These are phyloP conservation scores for Melolontha melolontha DNA, from an alignment of 2,888 invertebrate species.

Conservation along the genomic window DNA sequence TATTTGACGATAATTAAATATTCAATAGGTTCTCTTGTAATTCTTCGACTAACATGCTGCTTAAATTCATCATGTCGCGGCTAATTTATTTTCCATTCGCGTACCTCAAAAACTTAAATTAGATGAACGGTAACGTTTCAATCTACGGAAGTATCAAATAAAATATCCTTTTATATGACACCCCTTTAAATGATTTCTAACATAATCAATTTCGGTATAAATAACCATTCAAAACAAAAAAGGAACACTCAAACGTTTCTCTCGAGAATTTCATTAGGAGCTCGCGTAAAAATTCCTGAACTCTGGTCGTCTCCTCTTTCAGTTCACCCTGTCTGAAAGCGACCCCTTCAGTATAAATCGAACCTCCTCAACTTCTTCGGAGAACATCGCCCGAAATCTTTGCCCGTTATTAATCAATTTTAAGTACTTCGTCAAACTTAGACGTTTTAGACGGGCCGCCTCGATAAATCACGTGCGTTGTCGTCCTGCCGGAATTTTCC, in stretches of 20 bases:
- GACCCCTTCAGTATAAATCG: not conserved
- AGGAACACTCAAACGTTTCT: not conserved
- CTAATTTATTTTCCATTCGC: too few relatives aligned
- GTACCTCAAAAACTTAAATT: too few relatives aligned
- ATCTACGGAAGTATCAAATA: too few relatives aligned
- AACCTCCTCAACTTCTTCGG: not conserved
- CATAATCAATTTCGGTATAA: constrained; percentile 15
- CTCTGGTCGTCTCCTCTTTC: too few relatives aligned
- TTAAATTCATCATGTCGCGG: too few relatives aligned
- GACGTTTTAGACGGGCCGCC: constrained; percentile 9
- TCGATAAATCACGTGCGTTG: constrained; percentile 17
- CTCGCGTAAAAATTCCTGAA: constrained; percentile 4
- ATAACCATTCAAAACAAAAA: constrained; percentile 27
- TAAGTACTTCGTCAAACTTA: constrained; percentile 36
- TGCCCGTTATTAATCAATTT: constrained; percentile 34
- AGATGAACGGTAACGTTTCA: too few relatives aligned
- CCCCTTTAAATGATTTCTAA: constrained; percentile 4
- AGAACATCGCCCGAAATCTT: constrained; percentile 7
- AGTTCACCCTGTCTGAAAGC: too few relatives aligned
- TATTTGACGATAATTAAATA: too few relatives aligned
- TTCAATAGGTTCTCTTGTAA: too few relatives aligned
- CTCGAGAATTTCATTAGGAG: constrained; percentile 21
- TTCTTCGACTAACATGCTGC: too few relatives aligned
- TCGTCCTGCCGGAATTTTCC: not conserved
- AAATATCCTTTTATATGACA: not conserved